Conservation (phyloP, 2,888 invertebrate species). For the Dioctria linearis region DNA sequence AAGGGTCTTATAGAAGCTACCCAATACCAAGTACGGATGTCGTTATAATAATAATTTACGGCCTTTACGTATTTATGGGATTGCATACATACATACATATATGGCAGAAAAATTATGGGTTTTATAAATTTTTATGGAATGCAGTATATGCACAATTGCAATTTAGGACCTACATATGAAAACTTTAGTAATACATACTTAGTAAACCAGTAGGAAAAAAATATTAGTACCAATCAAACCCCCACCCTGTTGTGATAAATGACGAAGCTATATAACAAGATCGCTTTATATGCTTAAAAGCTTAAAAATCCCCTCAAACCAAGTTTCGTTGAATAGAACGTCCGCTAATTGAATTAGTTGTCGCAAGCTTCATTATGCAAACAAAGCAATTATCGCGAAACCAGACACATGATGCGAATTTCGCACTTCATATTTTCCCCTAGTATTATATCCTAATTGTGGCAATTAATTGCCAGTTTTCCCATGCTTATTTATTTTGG, state of each 20-base stretch:
- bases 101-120: too few species aligned
- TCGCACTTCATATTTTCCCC: too few species aligned
- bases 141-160: neutral
- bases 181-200: neutral
- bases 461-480: conserved; percentile 30
- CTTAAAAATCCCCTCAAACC: conserved; percentile 6
- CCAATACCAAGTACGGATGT: neutral
- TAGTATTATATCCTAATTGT: neutral
- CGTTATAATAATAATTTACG: neutral
- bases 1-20: neutral
- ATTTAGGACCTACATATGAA: neutral
- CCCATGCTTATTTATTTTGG: neutral
- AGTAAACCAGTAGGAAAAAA: neutral
- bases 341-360: conserved; percentile 29
- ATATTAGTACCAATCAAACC: neutral
- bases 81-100: neutral
- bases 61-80: neutral
- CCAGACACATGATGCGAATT: conserved; percentile 9
- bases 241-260: too few species aligned
- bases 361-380: conserved; percentile 24
- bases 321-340: conserved; percentile 34
- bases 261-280: neutral
- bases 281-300: conserved; percentile 1
- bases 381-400: conserved; percentile 22
- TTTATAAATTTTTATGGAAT: neutral